These are phyloP conservation scores for Musca domestica DNA, from an alignment of 1,140 invertebrate genomes.

Conservation along the genomic window DNA sequence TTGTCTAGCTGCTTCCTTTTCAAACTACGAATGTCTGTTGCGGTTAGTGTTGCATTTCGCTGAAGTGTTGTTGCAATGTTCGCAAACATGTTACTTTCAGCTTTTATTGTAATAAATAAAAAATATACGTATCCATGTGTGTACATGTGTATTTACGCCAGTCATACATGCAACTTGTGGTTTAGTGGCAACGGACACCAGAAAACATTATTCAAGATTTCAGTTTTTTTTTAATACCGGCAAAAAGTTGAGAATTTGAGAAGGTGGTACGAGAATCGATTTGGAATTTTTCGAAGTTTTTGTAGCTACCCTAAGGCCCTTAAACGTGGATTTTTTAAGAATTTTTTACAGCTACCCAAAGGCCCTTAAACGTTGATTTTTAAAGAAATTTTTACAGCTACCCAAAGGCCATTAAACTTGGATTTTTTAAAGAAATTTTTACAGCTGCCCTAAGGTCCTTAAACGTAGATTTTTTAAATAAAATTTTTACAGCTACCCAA, in stretches of 20 bases:
- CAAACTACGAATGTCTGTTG: not conserved
- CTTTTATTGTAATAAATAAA: slow-evolving; percentile 15
- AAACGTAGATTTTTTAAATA: no score
- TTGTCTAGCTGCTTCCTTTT: no score
- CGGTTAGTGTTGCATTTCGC: slow-evolving; percentile 3
- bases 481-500: no score
- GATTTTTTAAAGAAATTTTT: no score
- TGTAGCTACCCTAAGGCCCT: not conserved
- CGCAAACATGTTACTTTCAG: slow-evolving; percentile 8
- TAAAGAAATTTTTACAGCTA: no score
- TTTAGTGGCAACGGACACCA: not conserved
- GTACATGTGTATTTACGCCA: not conserved
- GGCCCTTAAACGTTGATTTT: no score
- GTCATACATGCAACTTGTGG: slow-evolving; percentile 11
- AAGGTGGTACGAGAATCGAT: not conserved
- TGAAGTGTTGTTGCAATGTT: slow-evolving; percentile 1
- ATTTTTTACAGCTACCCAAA: slow-evolving; percentile 3
- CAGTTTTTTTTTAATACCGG: not conserved
- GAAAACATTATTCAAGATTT: not conserved
- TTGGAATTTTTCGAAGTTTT: not conserved
- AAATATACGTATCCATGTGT: not conserved
- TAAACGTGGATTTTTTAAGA: not conserved
- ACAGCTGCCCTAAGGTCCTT: no score
- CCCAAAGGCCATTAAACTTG: no score
- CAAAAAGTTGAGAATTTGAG: not conserved